Conservation (phyloP, 37 sponge, comb jelly and placozoan genomes). For the Eunapius fragilis region DNA sequence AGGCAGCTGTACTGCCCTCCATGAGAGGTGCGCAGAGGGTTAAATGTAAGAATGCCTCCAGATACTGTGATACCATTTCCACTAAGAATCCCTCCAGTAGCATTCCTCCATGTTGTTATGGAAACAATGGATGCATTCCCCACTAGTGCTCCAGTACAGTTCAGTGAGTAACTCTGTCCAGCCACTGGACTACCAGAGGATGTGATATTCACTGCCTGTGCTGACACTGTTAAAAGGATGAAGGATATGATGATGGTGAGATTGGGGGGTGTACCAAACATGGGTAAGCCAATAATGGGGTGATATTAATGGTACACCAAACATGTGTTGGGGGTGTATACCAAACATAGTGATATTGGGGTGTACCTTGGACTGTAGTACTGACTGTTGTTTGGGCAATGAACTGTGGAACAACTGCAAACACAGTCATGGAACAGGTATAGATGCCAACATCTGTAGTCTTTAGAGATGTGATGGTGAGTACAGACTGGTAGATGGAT, state of each 20-base stretch:
- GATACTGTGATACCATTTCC: neutral
- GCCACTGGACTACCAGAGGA: constrained; percentile 9
- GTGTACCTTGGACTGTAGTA: neutral
- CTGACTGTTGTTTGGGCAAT: neutral
- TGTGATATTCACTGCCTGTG: neutral
- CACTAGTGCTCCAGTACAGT: neutral
- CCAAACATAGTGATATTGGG: no score
- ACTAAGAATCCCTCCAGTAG: neutral
- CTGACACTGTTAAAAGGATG: neutral
- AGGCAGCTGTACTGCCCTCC: neutral
- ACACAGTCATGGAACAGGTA: neutral
- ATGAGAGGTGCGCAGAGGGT: neutral
- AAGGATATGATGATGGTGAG: neutral
- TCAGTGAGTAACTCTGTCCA: constrained; percentile 33
- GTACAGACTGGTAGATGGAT: neutral
- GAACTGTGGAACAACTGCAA: neutral
- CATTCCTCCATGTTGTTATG: neutral
- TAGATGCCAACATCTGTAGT: neutral
- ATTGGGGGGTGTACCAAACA: no score
- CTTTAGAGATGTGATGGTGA: neutral
- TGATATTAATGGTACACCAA: neutral
- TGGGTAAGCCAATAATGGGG: no score
- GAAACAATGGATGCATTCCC: neutral
- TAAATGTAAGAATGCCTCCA: neutral
- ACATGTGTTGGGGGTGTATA: neutral